Base-by-base conservation (phyloP, 2,113 vertebrate species). In the Menidia beryllina region DNA sequence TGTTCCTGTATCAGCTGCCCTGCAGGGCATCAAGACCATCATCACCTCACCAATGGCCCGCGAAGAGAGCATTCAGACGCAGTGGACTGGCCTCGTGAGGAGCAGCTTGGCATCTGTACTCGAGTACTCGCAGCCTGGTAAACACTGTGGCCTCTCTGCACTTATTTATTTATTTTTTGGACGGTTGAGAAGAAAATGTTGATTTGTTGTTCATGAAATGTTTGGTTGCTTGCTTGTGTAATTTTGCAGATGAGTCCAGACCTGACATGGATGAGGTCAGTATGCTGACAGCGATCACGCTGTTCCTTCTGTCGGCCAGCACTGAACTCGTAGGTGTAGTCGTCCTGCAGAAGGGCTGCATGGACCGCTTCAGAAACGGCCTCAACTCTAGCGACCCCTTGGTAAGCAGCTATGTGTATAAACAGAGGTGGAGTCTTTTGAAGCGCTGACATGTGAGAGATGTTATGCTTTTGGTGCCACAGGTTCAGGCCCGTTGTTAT, bases 401-500 rank as follows among this genome's bases (percentile, higher is more conserved):
- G 96, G 97, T 98, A 92, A 72, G 86, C 36, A 41, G 1, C 3
- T 20, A 1, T 21, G 0, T 23, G 17, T 25, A 50, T 21, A 43
- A 13, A 72, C 50, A 30, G 11, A 24, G 21, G 5, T 50, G 19
- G 49, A 38, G 17, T 38, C 25, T 14, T 48, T 47, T 60, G 51
- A 59, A 7, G 52, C 25, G 25, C 41, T 13, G 25, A 53, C 63
- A 5, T 59, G 7, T 68, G 20, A 57, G 17, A 69, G 56, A 62
- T 36, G 59, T 34, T 1, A n/a, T 63, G n/a, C n/a, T 60, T 0
- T 53, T 27, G 53, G 30, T 75, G 36, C 20, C 34, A 8, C 88
- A 99, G 98, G 96, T 98, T 86, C 97, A 98, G 91, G 95, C 96
- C 25, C 96, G 97, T 48, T 97, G 96, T 91, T 98, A 97, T 91